phyloP scores from a whole-genome alignment of 1,140 invertebrate species.

The Lordiphosa mommai region DNA sequence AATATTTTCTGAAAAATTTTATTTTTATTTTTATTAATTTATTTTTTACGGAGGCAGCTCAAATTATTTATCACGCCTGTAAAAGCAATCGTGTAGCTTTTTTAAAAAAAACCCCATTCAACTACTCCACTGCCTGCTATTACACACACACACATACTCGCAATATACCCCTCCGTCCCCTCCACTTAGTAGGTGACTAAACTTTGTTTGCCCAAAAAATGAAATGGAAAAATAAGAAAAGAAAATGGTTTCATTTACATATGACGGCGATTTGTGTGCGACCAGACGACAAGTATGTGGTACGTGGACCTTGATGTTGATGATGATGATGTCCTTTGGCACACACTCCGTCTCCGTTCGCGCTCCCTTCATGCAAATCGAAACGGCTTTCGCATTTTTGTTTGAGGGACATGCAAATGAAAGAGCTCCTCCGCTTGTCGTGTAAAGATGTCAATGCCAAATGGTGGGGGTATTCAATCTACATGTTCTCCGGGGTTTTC shows the following conservation, averaged over 20 bases:
- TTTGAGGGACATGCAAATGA: not conserved
- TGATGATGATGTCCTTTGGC: conserved; percentile 11
- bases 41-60: too few species aligned
- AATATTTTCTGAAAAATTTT: too few species aligned
- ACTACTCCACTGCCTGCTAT: not conserved
- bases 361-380: conserved; percentile 33
- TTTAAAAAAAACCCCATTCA: not conserved
- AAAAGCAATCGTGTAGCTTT: too few species aligned
- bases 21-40: too few species aligned
- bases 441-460: conserved; percentile 46
- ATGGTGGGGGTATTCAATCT: conserved; percentile 41
- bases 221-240: not conserved
- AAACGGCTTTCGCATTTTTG: too few species aligned
- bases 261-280: conserved; percentile 16
- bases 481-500: conserved; percentile 42
- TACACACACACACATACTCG: conserved; percentile 9
- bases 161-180: not conserved
- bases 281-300: conserved; percentile 11
- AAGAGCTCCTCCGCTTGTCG: conserved; percentile 12
- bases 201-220: conserved; percentile 8
- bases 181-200: conserved; percentile 15
- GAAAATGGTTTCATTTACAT: conserved; percentile 24
- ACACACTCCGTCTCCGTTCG: not conserved
- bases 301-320: conserved; percentile 6
- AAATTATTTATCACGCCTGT: too few species aligned